A percentile compares a stretch with the other conserved stretches of the same genome.
Evolutionary conservation across 2,888 invertebrate species (phyloP).

Genomic region (Furcula furcula): DNA sequence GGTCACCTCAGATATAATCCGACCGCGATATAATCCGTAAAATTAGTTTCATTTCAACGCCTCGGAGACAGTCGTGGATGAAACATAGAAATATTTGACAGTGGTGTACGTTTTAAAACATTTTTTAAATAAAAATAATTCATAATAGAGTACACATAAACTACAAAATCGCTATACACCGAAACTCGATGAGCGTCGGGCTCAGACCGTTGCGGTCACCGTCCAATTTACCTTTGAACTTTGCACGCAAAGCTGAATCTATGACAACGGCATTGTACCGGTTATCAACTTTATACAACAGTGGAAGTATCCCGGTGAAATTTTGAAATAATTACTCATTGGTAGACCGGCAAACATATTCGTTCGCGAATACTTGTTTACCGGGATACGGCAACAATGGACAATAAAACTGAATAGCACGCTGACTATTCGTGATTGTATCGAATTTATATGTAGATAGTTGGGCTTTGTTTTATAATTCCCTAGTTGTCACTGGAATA

Average conservation of each 20-base stretch:
- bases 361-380: constrained; percentile 6
- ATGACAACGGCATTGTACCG: constrained; percentile 29
- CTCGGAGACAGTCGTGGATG: too few species aligned
- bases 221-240: constrained; percentile 70
- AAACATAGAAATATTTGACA: too few species aligned
- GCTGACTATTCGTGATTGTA: background rate
- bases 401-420: background rate
- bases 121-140: too few species aligned
- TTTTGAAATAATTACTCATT: constrained; percentile 31
- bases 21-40: too few species aligned
- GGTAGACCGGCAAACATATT: constrained; percentile 12
- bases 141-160: background rate
- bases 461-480: background rate
- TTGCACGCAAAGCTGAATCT: constrained; percentile 42
- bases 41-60: too few species aligned
- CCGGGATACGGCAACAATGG: constrained; percentile 3
- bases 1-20: too few species aligned
- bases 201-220: constrained; percentile 53
- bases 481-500: too few species aligned
- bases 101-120: too few species aligned
- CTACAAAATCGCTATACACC: constrained; percentile 17
- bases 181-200: constrained; percentile 40
- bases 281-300: constrained; percentile 24
- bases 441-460: background rate
- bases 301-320: constrained; percentile 23